Base-by-base conservation (phyloP, 2,113 vertebrate genomes). In the Noctilio leporinus region DNA sequence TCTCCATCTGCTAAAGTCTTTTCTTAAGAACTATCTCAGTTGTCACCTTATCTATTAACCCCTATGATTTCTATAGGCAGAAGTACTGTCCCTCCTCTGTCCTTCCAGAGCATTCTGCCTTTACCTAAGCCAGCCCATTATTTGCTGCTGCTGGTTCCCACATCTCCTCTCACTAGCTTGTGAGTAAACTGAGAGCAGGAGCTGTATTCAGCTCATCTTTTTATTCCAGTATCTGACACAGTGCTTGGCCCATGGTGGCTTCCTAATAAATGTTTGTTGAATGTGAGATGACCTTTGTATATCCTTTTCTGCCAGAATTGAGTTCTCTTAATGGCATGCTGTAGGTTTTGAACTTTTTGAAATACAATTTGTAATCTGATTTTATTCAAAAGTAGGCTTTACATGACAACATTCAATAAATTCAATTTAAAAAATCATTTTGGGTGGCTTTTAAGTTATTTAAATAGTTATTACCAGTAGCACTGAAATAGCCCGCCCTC, bases 361-460 rank as follows among this genome's bases (percentile, higher is more conserved):
- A 85, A 35, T 81, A 28, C 28, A 35, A 76, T 78, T 86, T 86
- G 81, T 86, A 95, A 91, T 91, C 84, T 91, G 70, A 83, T 97
- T 93, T 94, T 96, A 91, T 87, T 93, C 70, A 94, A 84, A 92
- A 81, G 57, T 53, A 73, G 53, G 45, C 80, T 86, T 69, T 81
- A 87, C 72, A 96, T 73, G 78, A 89, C 89, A 93, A 80, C 83
- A 96, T 91, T 94, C 57, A 72, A 89, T 97, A 82, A 70, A 91
- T 94, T 94, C 35, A 90, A 47, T 40, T 30, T 22, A 84, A n/a
- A n/a, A n/a, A n/a, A n/a, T 86, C 33, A 94, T 94, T 94, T 97
- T 77, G 43, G 83, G 45, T 97, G 70, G 28, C 53, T 95, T 92
- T 94, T 96, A 76, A 85, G 80, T 90, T 93, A 82, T 82, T 91